Conservation (phyloP, 53 echinoderm and acorn worm species). For the Actinopyga echinites region DNA sequence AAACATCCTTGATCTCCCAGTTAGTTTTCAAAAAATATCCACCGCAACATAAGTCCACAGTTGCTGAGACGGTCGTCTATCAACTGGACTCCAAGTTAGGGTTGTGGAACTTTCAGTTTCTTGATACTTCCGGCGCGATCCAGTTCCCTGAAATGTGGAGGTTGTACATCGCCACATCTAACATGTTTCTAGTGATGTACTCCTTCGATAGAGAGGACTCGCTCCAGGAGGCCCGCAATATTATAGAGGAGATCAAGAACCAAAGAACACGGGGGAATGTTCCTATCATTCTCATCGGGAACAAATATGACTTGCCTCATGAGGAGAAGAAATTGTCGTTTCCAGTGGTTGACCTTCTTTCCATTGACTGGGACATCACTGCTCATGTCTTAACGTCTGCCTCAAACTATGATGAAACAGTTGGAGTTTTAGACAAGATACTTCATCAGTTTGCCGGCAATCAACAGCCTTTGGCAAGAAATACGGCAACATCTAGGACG, state of each 20-base stretch:
- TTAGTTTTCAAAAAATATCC: background rate
- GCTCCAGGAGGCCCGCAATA: background rate
- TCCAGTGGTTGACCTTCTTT: background rate
- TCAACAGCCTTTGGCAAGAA: too few relatives aligned
- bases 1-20: background rate
- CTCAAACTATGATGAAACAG: background rate
- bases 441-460: background rate
- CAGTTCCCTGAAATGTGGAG: background rate
- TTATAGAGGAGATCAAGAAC: background rate
- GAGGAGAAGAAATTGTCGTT: slow-evolving; percentile 10
- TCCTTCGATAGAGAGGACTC: slow-evolving; percentile 12
- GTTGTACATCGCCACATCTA: background rate
- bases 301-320: background rate
- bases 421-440: background rate
- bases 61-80: background rate
- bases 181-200: slow-evolving; percentile 2
- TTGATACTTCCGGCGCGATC: background rate
- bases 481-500: too few relatives aligned
- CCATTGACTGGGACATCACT: slow-evolving; percentile 25
- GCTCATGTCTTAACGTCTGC: slow-evolving; percentile 17
- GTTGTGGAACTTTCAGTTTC: background rate
- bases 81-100: background rate
- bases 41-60: background rate
- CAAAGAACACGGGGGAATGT: background rate
- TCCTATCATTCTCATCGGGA: slow-evolving; percentile 22